phyloP scores from a whole-genome alignment of 2,797 vertebrate genomes.

The Myotis daubentonii region DNA sequence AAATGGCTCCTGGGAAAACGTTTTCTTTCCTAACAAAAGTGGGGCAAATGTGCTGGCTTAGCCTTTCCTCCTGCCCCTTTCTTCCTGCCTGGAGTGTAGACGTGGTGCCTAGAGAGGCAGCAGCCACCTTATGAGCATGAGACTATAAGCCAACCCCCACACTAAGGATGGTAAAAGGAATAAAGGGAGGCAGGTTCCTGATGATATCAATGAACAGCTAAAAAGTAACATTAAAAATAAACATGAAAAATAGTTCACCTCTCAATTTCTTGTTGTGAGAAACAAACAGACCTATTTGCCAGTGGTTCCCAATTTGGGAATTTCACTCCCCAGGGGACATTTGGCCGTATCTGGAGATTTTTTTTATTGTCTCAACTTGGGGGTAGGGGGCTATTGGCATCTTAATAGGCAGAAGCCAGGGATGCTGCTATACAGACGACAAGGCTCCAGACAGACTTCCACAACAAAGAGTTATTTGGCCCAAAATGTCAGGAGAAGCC shows the following conservation, averaged over 20 bases:
- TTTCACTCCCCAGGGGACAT: neutral
- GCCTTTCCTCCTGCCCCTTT: neutral
- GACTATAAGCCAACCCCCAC: neutral
- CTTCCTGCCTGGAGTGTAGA: neutral
- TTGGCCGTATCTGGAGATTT: neutral
- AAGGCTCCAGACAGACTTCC: no score
- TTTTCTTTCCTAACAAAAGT: slow-evolving; percentile 38
- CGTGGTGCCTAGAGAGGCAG: neutral
- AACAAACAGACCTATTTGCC: neutral
- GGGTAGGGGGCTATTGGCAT: neutral
- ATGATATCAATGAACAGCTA: neutral
- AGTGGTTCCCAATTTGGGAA: neutral
- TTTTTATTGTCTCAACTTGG: neutral
- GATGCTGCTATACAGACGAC: no score
- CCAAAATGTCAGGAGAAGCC: slow-evolving; percentile 13
- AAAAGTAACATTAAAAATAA: neutral
- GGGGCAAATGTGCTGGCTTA: neutral
- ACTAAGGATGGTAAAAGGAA: neutral
- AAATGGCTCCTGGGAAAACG: neutral
- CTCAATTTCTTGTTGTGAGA: neutral
- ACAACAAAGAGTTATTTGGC: neutral
- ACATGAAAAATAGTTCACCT: neutral
- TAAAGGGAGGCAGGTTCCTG: neutral
- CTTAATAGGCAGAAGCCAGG: neutral
- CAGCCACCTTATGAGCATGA: neutral